Evolutionary conservation across 2,888 invertebrate genomes (phyloP), one percentile per base, ranked within the genome.

Genomic region (Allolobophora icterica): DNA sequence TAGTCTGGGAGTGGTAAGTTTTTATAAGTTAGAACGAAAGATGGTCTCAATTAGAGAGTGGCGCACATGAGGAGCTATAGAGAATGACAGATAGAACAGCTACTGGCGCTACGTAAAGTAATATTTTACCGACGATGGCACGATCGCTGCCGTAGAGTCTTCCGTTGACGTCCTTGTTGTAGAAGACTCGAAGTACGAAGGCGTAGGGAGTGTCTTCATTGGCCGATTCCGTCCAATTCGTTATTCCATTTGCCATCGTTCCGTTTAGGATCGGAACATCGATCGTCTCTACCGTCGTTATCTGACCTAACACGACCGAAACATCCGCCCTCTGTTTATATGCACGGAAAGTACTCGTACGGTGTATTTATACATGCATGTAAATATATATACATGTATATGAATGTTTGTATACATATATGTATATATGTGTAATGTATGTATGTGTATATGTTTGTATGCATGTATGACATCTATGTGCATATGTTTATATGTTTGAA

Each of bases 161-260:
- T 33, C 90, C 91, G 89, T 90, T 91, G 90, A 52, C 84, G 40
- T 92, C 91, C 71, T 91, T 90, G 89, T 89, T 91, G 90, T 89
- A 91, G 89, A 92, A 93, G 33, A 93, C 90, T n/a, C 93, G 87
- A 17, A 93, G 83, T 24, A 92, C 89, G 91, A 93, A 92, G 35
- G 92, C 92, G 90, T 93, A 92, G 21, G 92, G 91, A 38, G 84
- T 83, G 90, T 93, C 93, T 8, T 91, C 90, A n/a, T 92, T 91
- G n/a, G 90, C 91, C 17, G 84, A 84, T 38, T 93, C 92, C n/a
- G 90, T 87, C 93, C 93, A 93, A 13, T 42, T 58, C 8, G 92
- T 92, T n/a, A 89, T 38, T 35, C 91, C 90, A 84, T 91, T 89
- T 35, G 90, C 90, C 19, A 93, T 90, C 83, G 90, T 91, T 5